A percentile compares a stretch with the other conserved stretches of the same genome.
phyloP scores from a whole-genome alignment of 2,797 vertebrate species.

The Xiphophorus birchmanni region DNA sequence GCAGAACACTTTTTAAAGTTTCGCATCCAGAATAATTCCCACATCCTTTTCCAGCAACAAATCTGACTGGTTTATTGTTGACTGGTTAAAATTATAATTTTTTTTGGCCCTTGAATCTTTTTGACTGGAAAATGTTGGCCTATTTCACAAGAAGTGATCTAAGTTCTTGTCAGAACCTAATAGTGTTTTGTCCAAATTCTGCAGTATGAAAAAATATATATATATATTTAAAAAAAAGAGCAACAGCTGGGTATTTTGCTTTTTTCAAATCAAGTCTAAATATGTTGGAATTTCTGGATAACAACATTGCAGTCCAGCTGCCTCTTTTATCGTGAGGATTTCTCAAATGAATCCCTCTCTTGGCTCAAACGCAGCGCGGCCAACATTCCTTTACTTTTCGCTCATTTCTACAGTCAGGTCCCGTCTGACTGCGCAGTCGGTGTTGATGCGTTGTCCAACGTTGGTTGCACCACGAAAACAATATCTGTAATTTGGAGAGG shows the following conservation, averaged over 20 bases:
- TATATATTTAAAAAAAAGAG: neutral
- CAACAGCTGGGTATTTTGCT: neutral
- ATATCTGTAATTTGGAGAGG: conserved; percentile 55
- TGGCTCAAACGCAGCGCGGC: neutral
- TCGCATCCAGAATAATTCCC: no score
- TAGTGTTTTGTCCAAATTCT: neutral
- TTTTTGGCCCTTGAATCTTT: no score
- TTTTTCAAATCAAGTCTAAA: neutral
- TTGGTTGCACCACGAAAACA: conserved; percentile 58
- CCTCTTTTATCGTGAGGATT: conserved; percentile 4
- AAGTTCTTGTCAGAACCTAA: neutral
- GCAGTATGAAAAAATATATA: neutral
- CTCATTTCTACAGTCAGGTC: conserved; percentile 7
- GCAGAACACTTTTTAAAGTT: no score
- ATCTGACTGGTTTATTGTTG: no score
- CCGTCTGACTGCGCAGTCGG: neutral
- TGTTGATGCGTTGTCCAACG: conserved; percentile 9
- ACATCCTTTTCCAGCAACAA: no score
- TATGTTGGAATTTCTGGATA: neutral
- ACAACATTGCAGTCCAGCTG: neutral
- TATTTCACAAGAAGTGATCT: neutral
- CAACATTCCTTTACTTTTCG: conserved; percentile 26
- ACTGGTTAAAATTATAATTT: no score
- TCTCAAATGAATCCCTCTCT: neutral
- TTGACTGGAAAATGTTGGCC: no score